Conservation (phyloP, 2,113 vertebrate genomes). For the Oryzias javanicus region DNA sequence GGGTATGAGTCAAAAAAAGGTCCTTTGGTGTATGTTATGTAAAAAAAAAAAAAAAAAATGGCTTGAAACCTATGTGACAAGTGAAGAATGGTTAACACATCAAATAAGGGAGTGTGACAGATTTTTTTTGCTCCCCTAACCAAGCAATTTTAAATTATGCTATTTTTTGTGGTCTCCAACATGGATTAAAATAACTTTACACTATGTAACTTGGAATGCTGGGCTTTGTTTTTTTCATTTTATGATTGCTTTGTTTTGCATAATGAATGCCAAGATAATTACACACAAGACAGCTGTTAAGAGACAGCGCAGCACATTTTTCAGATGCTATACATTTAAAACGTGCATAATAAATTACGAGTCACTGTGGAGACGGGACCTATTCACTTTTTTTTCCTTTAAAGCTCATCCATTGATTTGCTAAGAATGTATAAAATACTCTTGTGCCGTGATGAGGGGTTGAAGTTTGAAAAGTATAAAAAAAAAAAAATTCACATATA, state of each 20-base stretch:
- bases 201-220: conserved; percentile 61
- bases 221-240: conserved; percentile 55
- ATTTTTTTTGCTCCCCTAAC: conserved; percentile 28
- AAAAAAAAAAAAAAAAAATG: conserved; percentile 43
- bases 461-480: too few relatives aligned
- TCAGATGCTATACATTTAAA: too few relatives aligned
- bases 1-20: conserved; percentile 33
- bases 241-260: conserved; percentile 61
- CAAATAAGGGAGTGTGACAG: conserved; percentile 37
- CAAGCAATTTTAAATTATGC: conserved; percentile 60
- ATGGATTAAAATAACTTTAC: conserved; percentile 63
- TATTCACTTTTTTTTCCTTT: neutral
- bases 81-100: conserved; percentile 55
- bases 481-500: too few relatives aligned
- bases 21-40: conserved; percentile 47
- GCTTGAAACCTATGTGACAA: conserved; percentile 41
- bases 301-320: conserved; percentile 46
- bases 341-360: conserved; percentile 7
- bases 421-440: too few relatives aligned
- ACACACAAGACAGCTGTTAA: conserved; percentile 63
- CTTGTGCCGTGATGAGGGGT: too few relatives aligned
- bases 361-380: fast-evolving
- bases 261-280: conserved; percentile 67
- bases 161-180: conserved; percentile 29
- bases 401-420: too few relatives aligned